phyloP scores from a whole-genome alignment of 2,113 vertebrate genomes.

The Vulpes vulpes region DNA sequence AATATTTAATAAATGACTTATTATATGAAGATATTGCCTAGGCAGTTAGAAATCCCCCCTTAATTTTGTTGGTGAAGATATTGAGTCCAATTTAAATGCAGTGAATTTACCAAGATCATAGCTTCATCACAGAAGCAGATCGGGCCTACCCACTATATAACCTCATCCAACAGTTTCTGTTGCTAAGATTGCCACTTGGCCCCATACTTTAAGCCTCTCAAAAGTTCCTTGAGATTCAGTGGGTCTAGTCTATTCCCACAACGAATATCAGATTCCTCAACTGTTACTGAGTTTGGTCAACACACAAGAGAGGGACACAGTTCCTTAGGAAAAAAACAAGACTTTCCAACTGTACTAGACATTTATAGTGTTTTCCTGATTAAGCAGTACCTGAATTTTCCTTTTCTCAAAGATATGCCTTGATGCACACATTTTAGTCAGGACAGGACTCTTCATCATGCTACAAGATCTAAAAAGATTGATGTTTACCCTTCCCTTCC shows the following conservation, averaged over 20 bases:
- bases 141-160: neutral
- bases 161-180: neutral
- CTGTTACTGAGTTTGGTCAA: neutral
- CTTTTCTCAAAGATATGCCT: neutral
- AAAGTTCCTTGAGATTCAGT: neutral
- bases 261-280: neutral
- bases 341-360: neutral
- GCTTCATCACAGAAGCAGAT: neutral
- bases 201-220: neutral
- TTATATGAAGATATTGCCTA: neutral
- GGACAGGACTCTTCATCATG: neutral
- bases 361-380: neutral
- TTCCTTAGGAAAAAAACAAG: neutral
- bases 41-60: neutral
- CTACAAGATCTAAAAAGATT: neutral
- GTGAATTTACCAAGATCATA: neutral
- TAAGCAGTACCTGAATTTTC: neutral
- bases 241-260: neutral
- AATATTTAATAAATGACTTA: neutral
- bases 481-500: neutral
- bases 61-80: neutral
- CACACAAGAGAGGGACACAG: neutral
- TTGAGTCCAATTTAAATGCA: neutral
- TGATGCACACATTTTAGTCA: neutral
- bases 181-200: neutral